A percentile compares a stretch with the other conserved stretches of the same genome.
phyloP scores from a whole-genome alignment of 2,113 vertebrate species.

The Trichomycterus rosablanca region DNA sequence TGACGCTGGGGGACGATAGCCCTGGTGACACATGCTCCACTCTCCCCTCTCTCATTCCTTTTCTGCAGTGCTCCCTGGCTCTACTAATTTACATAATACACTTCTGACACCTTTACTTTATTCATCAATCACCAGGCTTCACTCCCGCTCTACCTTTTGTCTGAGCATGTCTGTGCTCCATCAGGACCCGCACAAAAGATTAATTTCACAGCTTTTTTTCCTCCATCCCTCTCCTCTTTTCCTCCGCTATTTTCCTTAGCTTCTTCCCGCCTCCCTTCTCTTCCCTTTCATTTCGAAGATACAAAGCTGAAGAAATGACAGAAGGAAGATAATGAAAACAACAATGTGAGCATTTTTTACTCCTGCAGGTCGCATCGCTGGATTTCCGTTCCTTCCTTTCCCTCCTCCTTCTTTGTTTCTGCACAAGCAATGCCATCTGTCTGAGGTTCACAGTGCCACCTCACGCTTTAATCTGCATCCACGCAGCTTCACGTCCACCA shows the following conservation, averaged over 20 bases:
- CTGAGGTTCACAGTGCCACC: conserved; percentile 74
- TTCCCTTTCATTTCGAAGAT: conserved; percentile 91
- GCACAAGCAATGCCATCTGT: conserved; percentile 80
- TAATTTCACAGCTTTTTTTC: conserved; percentile 97
- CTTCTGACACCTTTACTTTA: conserved; percentile 99
- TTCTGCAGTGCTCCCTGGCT: conserved; percentile 90
- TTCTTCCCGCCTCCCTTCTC: conserved; percentile 62
- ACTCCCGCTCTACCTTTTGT: conserved; percentile 96
- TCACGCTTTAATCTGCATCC: conserved; percentile 72
- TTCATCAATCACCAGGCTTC: conserved; percentile 99
- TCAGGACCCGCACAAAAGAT: conserved; percentile 99
- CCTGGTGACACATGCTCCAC: conserved; percentile 80
- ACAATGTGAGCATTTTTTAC: conserved; percentile 97
- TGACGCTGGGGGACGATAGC: conserved; percentile 80
- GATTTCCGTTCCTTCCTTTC: conserved; percentile 72
- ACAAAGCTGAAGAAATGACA: conserved; percentile 97
- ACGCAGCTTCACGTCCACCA: conserved; percentile 69
- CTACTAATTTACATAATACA: conserved; percentile 99
- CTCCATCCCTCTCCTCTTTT: conserved; percentile 45
- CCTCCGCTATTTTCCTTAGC: conserved; percentile 62
- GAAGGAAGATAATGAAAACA: conserved; percentile 99
- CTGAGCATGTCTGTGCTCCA: conserved; percentile 98
- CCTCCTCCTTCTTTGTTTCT: conserved; percentile 44
- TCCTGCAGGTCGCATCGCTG: conserved; percentile 86
- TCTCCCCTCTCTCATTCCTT: conserved; percentile 73